These are phyloP conservation scores for Sarcophaga caerulescens DNA, from an alignment of 2,888 invertebrate species.

Conservation along the genomic window DNA sequence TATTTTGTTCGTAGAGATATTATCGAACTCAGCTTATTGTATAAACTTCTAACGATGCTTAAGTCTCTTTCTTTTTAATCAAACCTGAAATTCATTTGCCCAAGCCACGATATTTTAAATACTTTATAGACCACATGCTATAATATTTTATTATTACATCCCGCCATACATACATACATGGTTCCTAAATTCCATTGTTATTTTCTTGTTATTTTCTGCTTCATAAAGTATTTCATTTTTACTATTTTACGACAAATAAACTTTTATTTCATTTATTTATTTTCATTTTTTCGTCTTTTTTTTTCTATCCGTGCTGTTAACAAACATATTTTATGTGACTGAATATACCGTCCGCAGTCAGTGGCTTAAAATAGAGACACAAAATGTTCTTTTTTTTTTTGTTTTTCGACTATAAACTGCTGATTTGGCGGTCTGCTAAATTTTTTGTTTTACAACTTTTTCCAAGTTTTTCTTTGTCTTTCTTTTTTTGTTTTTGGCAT, in stretches of 20 bases:
- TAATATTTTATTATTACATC: no score
- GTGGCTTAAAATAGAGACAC: constrained; percentile 25
- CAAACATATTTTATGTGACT: constrained; percentile 13
- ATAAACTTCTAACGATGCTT: no score
- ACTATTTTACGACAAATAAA: constrained; percentile 12
- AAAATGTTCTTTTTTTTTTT: not conserved
- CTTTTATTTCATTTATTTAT: not conserved
- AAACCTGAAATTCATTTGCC: no score
- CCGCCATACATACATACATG: no score
- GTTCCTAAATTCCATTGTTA: no score
- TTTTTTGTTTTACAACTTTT: constrained; percentile 4
- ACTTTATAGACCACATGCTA: no score
- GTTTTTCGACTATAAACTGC: not conserved
- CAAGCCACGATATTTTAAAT: no score
- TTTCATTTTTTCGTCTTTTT: not conserved
- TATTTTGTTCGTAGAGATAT: no score
- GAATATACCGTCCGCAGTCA: no score
- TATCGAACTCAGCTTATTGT: no score
- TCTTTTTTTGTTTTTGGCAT: not conserved
- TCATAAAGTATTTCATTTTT: not conserved
- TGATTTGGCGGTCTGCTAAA: constrained; percentile 8
- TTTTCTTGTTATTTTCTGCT: constrained; percentile 4
- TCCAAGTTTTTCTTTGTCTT: no score
- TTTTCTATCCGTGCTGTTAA: not conserved
- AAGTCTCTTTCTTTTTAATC: no score